Evolutionary conservation across 2,888 invertebrate genomes (phyloP).

Genomic region (Campoplex nolae): DNA sequence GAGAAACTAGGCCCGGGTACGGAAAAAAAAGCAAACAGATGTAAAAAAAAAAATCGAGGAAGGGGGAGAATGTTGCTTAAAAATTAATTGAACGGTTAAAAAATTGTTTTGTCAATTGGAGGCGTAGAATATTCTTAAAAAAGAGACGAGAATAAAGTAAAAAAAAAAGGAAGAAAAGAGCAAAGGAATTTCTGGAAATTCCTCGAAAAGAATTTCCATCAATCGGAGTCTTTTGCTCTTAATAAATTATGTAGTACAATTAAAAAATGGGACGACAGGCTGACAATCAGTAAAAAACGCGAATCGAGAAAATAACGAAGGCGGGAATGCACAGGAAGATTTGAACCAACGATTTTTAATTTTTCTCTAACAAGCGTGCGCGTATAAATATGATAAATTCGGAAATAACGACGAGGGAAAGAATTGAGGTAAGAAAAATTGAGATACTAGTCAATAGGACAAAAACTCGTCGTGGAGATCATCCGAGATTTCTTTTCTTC

Average conservation of each 20-base stretch:
- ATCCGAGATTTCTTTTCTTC: slow-evolving; percentile 19
- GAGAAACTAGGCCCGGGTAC: neutral
- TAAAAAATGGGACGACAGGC: slow-evolving; percentile 48
- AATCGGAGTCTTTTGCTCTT: slow-evolving; percentile 77
- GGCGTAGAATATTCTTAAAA: neutral
- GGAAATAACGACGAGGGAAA: slow-evolving; percentile 47
- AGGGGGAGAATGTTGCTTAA: neutral
- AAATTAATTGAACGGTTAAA: neutral
- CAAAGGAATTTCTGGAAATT: slow-evolving; percentile 32
- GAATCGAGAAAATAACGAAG: slow-evolving; percentile 1
- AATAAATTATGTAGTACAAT: slow-evolving; percentile 78
- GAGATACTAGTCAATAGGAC: neutral
- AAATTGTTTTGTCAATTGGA: neutral
- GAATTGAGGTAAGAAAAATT: slow-evolving; percentile 1
- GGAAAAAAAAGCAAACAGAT: neutral
- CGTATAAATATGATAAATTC: slow-evolving; percentile 45
- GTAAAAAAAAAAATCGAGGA: neutral
- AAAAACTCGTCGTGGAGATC: slow-evolving; percentile 56
- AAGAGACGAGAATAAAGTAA: neutral
- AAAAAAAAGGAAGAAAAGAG: slow-evolving; percentile 24
- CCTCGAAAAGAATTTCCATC: neutral
- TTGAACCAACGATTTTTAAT: slow-evolving; percentile 46
- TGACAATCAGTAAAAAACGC: neutral
- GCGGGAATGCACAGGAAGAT: slow-evolving; percentile 66
- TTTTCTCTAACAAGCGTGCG: slow-evolving; percentile 7